Conservation (phyloP, 37 sponge, comb jelly and placozoan genomes). For the Ianthella basta region DNA sequence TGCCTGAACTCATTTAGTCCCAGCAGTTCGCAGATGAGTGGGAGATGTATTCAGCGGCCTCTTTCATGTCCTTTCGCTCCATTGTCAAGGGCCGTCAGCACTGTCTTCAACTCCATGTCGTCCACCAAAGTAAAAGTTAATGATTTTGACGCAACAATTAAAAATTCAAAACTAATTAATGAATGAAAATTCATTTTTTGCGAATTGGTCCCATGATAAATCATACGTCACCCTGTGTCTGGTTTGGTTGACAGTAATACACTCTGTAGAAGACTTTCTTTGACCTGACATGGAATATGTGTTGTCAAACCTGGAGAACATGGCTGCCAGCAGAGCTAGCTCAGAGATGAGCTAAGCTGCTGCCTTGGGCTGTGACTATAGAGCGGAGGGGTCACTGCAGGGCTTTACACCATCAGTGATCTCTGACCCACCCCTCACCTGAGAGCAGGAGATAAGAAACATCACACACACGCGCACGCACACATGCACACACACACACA, state of each 20-base stretch:
- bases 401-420: slow-evolving; percentile 8
- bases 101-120: no score
- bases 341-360: slow-evolving; percentile 39
- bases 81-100: no score
- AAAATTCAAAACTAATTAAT: no score
- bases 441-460: no score
- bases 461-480: no score
- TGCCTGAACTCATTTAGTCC: slow-evolving; percentile 51
- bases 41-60: slow-evolving; percentile 49
- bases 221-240: background rate
- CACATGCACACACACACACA: no score
- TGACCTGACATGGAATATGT: slow-evolving; percentile 70
- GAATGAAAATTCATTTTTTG: no score
- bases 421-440: background rate
- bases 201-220: no score
- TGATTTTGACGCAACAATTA: no score
- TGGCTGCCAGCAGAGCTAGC: background rate
- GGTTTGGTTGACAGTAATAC: slow-evolving; percentile 61
- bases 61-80: no score
- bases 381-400: slow-evolving; percentile 43
- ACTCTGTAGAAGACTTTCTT: slow-evolving; percentile 91
- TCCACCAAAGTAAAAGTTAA: no score
- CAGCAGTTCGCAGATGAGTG: slow-evolving; percentile 77
- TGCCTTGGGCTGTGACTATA: slow-evolving; percentile 66
- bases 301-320: slow-evolving; percentile 80